Percentiles rank a stretch among this genome's conserved stretches.
Evolutionary conservation across 2,797 vertebrate genomes (phyloP).

Genomic region (Betta splendens): DNA sequence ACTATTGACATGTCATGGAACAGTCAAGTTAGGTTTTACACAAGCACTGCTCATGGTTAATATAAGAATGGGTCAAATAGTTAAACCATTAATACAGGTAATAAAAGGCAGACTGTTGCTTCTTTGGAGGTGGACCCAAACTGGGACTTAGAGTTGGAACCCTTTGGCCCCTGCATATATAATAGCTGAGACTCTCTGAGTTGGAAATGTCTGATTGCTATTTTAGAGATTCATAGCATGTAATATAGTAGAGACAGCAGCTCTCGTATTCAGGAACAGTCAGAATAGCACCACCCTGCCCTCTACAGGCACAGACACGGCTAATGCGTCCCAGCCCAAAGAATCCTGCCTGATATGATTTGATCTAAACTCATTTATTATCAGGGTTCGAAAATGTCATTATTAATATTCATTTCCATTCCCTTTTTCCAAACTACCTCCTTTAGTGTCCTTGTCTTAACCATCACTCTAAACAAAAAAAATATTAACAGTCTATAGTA

Average conservation of each 20-base stretch:
- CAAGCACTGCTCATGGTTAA: neutral
- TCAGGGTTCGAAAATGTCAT: no score
- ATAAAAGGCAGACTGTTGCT: neutral
- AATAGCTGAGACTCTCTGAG: no score
- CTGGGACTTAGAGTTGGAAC: neutral
- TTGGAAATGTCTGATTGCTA: neutral
- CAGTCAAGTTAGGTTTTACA: neutral
- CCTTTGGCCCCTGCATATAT: neutral
- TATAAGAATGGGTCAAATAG: neutral
- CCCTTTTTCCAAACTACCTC: no score
- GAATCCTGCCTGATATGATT: no score
- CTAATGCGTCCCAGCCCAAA: neutral
- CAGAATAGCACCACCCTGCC: slow-evolving; percentile 15
- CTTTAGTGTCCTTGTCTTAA: no score
- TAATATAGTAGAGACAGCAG: slow-evolving; percentile 7
- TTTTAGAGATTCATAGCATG: slow-evolving; percentile 12
- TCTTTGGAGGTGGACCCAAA: neutral
- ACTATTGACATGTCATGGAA: neutral
- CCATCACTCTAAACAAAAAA: no score
- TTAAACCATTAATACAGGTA: neutral
- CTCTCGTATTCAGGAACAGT: neutral
- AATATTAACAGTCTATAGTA: no score
- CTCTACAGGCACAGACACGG: slow-evolving; percentile 13
- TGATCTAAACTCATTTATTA: no score
- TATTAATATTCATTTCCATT: no score